A percentile compares a stretch with the other conserved stretches of the same genome.
Evolutionary conservation across 2,888 invertebrate genomes (phyloP).

Genomic region (Leistus spinibarbis): DNA sequence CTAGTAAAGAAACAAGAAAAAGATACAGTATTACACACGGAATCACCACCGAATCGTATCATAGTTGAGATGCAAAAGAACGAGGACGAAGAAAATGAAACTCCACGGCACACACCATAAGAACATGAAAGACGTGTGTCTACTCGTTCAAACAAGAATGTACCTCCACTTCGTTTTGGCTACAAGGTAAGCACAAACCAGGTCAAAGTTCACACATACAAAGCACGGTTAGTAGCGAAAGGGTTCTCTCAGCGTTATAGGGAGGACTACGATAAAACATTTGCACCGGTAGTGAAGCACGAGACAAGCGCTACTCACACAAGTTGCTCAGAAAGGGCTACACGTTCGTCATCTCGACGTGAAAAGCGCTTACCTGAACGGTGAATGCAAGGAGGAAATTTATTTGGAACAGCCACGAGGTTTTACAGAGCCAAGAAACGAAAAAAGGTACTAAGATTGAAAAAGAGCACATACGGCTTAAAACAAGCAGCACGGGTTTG

Average conservation of each 20-base stretch:
- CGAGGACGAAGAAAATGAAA: neutral
- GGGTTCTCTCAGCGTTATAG: neutral
- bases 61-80: too few species aligned
- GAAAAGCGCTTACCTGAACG: conserved; percentile 25
- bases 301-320: neutral
- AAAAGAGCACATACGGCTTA: conserved; percentile 24
- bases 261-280: neutral
- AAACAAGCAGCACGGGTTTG: conserved; percentile 29
- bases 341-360: conserved; percentile 13
- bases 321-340: neutral
- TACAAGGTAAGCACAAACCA: too few species aligned
- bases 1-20: too few species aligned
- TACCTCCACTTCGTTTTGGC: too few species aligned
- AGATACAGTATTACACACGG: too few species aligned
- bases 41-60: too few species aligned
- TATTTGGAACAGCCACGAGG: conserved; percentile 26
- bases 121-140: too few species aligned
- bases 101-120: too few species aligned
- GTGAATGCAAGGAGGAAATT: conserved; percentile 10
- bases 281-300: neutral
- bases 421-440: neutral
- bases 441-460: conserved; percentile 12
- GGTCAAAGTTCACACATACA: neutral
- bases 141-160: too few species aligned
- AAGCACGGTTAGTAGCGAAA: neutral